These are phyloP conservation scores for Agrotis clavis DNA, from an alignment of 2,888 invertebrate species.

Conservation along the genomic window DNA sequence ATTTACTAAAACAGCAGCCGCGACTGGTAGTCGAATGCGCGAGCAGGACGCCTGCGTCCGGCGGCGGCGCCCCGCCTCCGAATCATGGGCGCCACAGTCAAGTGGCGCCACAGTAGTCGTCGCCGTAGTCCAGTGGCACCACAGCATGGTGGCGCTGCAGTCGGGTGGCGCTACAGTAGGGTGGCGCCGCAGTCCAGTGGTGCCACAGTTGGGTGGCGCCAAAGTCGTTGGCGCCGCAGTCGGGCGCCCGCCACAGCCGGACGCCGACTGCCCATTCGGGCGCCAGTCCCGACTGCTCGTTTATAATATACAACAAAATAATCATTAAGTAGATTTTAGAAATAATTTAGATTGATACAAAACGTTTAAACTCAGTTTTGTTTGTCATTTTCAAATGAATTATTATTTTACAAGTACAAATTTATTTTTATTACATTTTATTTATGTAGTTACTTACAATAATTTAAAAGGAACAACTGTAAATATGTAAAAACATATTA, in stretches of 20 bases:
- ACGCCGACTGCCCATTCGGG: constrained; percentile 51
- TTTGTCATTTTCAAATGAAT: constrained; percentile 79
- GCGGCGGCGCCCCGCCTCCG: neutral
- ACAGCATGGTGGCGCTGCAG: neutral
- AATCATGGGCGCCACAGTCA: neutral
- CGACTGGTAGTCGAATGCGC: constrained; percentile 69
- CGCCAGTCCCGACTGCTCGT: constrained; percentile 73
- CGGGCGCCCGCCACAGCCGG: constrained; percentile 33
- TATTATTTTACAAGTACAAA: constrained; percentile 89
- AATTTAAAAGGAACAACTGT: constrained; percentile 85
- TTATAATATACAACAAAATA: constrained; percentile 87
- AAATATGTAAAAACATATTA: constrained; percentile 90
- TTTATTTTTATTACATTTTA: constrained; percentile 73
- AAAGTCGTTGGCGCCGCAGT: neutral
- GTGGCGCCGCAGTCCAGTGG: neutral
- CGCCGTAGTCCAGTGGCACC: neutral
- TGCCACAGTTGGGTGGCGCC: neutral
- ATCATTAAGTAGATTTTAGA: constrained; percentile 88
- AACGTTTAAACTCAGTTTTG: constrained; percentile 79
- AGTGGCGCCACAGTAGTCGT: neutral
- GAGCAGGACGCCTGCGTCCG: constrained; percentile 22
- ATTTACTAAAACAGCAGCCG: constrained; percentile 78
- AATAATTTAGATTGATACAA: constrained; percentile 82
- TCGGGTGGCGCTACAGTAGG: neutral
- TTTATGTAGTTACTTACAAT: constrained; percentile 85